Conservation (phyloP, 2,113 vertebrate genomes). For the Pituophis catenifer region DNA sequence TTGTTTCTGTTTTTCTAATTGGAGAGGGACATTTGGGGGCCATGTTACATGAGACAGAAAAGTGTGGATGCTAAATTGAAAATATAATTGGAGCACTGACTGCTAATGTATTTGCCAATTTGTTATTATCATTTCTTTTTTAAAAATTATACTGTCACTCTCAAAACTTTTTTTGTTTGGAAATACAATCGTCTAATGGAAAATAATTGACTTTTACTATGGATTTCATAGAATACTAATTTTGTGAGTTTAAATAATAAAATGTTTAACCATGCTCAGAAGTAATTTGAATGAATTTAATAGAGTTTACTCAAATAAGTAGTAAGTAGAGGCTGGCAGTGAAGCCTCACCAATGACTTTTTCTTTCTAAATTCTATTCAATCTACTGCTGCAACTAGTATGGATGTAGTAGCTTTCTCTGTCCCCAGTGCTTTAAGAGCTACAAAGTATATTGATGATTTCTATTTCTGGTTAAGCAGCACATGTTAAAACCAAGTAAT, state of each 20-base stretch:
- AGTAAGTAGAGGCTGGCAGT: not conserved
- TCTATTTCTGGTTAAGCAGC: not conserved
- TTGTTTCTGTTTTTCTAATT: constrained; percentile 39
- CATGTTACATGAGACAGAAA: not conserved
- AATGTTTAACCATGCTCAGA: not conserved
- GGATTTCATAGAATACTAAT: not conserved
- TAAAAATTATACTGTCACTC: not conserved
- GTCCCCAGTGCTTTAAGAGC: not conserved
- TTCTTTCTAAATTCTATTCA: not conserved
- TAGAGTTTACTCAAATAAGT: not conserved
- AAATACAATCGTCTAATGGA: not conserved
- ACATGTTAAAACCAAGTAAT: not conserved
- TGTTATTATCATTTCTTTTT: not conserved
- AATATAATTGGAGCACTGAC: not conserved
- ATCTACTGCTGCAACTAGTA: not conserved
- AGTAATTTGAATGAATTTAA: not conserved
- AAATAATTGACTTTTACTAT: not conserved
- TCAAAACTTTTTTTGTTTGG: not conserved
- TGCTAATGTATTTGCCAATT: not conserved
- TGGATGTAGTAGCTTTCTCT: not conserved
- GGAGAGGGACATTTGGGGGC: constrained; percentile 39
- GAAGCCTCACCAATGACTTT: not conserved
- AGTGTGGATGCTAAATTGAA: not conserved
- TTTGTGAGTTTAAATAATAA: not conserved
- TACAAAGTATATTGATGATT: not conserved